A percentile compares a stretch with the other conserved stretches of the same genome.
phyloP scores from a whole-genome alignment of 2,888 invertebrate genomes.

The Pachydiplax longipennis region DNA sequence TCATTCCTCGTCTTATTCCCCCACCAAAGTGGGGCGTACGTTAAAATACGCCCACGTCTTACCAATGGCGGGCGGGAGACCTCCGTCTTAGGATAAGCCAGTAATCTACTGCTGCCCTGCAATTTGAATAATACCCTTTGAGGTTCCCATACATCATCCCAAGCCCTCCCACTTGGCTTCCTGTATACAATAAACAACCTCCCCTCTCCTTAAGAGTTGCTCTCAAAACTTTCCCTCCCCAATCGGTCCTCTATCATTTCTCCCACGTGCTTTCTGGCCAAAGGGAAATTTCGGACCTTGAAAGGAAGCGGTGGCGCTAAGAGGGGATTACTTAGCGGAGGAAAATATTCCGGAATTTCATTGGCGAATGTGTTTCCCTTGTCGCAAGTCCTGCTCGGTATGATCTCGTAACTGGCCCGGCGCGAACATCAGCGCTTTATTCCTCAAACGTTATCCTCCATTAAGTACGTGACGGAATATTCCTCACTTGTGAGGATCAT shows the following conservation, averaged over 20 bases:
- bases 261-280: not conserved
- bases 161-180: not conserved
- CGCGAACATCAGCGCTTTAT: no score
- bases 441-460: no score
- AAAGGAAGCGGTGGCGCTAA: no score
- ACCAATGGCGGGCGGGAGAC: not conserved
- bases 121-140: not conserved
- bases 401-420: no score
- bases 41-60: not conserved
- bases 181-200: not conserved
- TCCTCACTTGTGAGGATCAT: no score
- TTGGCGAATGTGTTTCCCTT: no score
- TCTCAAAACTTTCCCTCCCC: not conserved
- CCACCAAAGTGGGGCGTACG: not conserved
- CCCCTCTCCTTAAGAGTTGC: not conserved
- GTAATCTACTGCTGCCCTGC: not conserved
- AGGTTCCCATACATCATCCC: not conserved
- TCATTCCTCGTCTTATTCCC: no score
- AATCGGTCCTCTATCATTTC: not conserved
- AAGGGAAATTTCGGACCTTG: no score
- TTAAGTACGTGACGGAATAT: no score
- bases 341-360: no score
- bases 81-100: not conserved
- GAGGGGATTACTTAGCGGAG: no score
- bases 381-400: no score